Base-by-base conservation (phyloP, 2,888 invertebrate genomes). In the Cactoblastis cactorum region DNA sequence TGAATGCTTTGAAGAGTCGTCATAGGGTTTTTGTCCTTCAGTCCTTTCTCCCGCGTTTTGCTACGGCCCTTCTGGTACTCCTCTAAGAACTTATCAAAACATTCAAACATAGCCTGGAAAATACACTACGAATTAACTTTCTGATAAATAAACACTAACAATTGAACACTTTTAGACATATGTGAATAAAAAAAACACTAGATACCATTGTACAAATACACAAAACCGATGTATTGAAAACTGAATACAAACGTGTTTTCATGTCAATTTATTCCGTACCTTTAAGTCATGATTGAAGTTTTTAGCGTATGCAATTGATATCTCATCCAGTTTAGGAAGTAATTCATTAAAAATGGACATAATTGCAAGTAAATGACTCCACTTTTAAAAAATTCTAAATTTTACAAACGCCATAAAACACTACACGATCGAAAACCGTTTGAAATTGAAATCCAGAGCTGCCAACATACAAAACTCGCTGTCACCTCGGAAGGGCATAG, bases 281-380 rank as follows among this genome's bases (percentile, higher is more conserved):
- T 84, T 68, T 43, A 87, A 71, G 37, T 80, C 77, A 54, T 80
- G 71, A 57, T 84, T 69, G 56, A 80, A 73, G 55, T 70, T 76
- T 58, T 74, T 74, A 47, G 57, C 64, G 61, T 65, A 69, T 15
- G 65, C 57, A 33, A 69, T 71, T 24, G 80, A 75, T 78, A 88
- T 79, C 45, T 74, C 77, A 67, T 61, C 59, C 54, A 87, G 56
- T 78, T 83, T 80, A 22, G 80, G 73, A 45, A 87, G 54, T 56
- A 83, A 67, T 67, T 84, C 83, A 73, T 72, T 78, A 65, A 83
- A 88, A 74, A 85, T 74, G 56, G 88, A 85, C 88, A 89, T 89
- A 67, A 64, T 82, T 83, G 55, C 54, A 55, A 53, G 58, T 65
- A 74, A 71, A 70, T n/a, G n/a, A 67, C 67, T 64, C 55, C 64